Evolutionary conservation across 53 echinoderm and acorn worm genomes (phyloP), one percentile per base, ranked within the genome.

Genomic region (Henricia sp.): DNA sequence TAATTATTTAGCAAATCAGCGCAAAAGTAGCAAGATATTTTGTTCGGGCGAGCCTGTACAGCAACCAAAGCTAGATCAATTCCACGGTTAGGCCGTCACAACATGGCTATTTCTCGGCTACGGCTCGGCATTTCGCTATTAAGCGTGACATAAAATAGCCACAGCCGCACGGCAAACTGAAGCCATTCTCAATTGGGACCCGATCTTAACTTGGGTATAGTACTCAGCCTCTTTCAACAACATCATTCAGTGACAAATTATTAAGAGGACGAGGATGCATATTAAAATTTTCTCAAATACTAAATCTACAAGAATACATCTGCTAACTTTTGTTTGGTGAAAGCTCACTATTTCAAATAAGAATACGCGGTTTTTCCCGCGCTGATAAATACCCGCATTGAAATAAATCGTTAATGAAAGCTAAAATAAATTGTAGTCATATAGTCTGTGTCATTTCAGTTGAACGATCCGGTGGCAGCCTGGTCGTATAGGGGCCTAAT

Each of bases 301-400:
- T 60, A 29, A n/a, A n/a, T 60, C 8, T 29, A 27, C 24, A 60
- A 60, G 62, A 60, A 60, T 30, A 60, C 62, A 60, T 60, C 14
- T 26, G 29, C 16, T 17, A 9, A 16, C 37, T 71, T 33, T 27
- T 65, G 35, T 50, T 35, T 11, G 50, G 6, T 63, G 80, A 80
- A 64, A 80, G 80, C 80, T 80, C 80, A 77, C 0, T 11, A 25
- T 28, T 28, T 30, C 71, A 50, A 71, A 50, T n/a, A n/a, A 51
- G 13, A 71, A 71, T 53, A 6, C 37, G 23, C 55, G 73, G 73
- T 10, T 51, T 37, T 36, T 38, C 53, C 29, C 24, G 13, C 54
- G 32, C 52, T 34, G 62, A 60, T 32, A 9, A 59, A 80, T 64
- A 80, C 80, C 80, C 80, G 80, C 80, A 63, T 80, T 46, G 4